Evolutionary conservation across 2,113 vertebrate species (phyloP), one percentile per base, ranked within the genome.

Genomic region (Hemibagrus wyckioides): DNA sequence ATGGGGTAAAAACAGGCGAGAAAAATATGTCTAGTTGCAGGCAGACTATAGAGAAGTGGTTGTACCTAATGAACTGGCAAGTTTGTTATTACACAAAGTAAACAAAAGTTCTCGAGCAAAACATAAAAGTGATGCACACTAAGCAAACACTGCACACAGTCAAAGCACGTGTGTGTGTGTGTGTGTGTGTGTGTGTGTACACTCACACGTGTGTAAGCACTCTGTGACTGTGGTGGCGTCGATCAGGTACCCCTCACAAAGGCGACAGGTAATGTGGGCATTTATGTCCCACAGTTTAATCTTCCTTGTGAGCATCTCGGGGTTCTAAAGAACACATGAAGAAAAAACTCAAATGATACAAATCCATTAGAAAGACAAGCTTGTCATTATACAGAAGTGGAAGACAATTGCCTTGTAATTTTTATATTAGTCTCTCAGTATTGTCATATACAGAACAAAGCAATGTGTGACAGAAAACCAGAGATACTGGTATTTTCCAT

Each of bases 201-300:
- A 86, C 98, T 86, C 93, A 99, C 98, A 99, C 65, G 98, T 99
- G 95, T 99, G 98, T 92, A 99, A 96, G 94, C 98, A 99, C 96
- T 99, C 98, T 0, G 98, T 99, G 93, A 99, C 98, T 6, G 98
- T 99, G 91, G 98, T 99, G 81, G 98, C 98, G 50, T 99, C 98
- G 36, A 99, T 99, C 95, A 99, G 96, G 95, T 99, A 99, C 89
- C 98, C 98, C 90, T 97, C 97, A 94, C 98, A 99, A 91, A 99
- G 95, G 87, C 96, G 97, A 95, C 98, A 99, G 85, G 98, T 99
- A 95, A 99, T 99, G 94, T 99, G 98, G 96, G 97, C 97, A 75
- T 99, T 99, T 94, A 99, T 99, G 94, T 99, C 98, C 97, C 97
- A 98, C 92, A 99, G 96, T 93, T 99, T 98, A 91, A 99, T 99